Conservation (phyloP, 2,113 vertebrate species). For the Zosterops hypoxanthus region DNA sequence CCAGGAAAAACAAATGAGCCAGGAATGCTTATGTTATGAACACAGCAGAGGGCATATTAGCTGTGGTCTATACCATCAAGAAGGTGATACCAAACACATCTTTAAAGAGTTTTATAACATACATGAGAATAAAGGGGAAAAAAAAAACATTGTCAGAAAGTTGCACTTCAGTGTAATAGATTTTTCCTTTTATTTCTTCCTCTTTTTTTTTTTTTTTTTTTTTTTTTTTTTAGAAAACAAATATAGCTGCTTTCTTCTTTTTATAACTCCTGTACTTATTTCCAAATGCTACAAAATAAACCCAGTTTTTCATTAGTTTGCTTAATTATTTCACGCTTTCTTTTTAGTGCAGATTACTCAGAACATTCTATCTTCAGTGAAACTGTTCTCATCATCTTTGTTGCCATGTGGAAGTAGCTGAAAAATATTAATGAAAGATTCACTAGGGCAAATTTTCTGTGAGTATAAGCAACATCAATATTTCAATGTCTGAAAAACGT, state of each 20-base stretch:
- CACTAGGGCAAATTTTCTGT: slow-evolving; percentile 81
- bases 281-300: background rate
- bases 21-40: background rate
- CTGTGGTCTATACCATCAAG: background rate
- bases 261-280: background rate
- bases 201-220: background rate
- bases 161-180: background rate
- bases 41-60: background rate
- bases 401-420: slow-evolving; percentile 46
- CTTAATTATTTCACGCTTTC: background rate
- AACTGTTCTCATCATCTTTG: slow-evolving; percentile 52
- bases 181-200: background rate
- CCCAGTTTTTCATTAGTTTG: background rate
- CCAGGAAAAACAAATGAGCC: background rate
- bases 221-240: background rate
- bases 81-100: background rate
- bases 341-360: slow-evolving; percentile 15
- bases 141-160: background rate
- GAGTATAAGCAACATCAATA: slow-evolving; percentile 83
- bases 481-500: slow-evolving; percentile 75
- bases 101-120: background rate
- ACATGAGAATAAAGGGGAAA: background rate
- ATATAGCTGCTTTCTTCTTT: background rate
- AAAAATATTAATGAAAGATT: slow-evolving; percentile 85
- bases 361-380: slow-evolving; percentile 42